phyloP scores from a whole-genome alignment of 2,888 invertebrate species.

The Pristionchus arcanus region DNA sequence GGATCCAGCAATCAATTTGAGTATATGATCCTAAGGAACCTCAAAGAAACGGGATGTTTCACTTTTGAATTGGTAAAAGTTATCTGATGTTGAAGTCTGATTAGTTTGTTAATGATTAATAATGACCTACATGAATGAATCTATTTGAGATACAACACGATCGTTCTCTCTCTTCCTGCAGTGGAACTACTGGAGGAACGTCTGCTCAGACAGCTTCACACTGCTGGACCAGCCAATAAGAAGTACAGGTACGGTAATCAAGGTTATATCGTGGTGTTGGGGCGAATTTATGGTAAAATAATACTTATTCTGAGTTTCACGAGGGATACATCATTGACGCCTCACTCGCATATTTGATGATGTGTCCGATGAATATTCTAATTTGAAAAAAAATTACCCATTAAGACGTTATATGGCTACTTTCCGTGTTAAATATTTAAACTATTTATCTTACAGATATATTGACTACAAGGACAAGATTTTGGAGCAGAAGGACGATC shows the following conservation, averaged over 20 bases:
- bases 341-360: not conserved
- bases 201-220: slow-evolving; percentile 71
- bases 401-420: too few species aligned
- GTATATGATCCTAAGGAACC: not conserved
- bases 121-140: not conserved
- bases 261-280: not conserved
- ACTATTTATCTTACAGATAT: slow-evolving; percentile 64
- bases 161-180: slow-evolving; percentile 86
- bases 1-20: not conserved
- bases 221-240: slow-evolving; percentile 68
- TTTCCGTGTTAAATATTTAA: not conserved
- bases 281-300: not conserved
- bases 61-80: not conserved
- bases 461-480: slow-evolving; percentile 75
- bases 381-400: not conserved
- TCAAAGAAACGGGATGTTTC: not conserved
- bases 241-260: slow-evolving; percentile 66
- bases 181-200: slow-evolving; percentile 89
- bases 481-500: slow-evolving; percentile 72
- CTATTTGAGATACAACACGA: slow-evolving; percentile 90
- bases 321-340: not conserved
- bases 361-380: not conserved
- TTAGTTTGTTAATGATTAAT: not conserved
- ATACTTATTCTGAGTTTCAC: not conserved
- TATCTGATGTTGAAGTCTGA: not conserved